phyloP scores from a whole-genome alignment of 1,140 invertebrate genomes.

The Chymomyza costata region DNA sequence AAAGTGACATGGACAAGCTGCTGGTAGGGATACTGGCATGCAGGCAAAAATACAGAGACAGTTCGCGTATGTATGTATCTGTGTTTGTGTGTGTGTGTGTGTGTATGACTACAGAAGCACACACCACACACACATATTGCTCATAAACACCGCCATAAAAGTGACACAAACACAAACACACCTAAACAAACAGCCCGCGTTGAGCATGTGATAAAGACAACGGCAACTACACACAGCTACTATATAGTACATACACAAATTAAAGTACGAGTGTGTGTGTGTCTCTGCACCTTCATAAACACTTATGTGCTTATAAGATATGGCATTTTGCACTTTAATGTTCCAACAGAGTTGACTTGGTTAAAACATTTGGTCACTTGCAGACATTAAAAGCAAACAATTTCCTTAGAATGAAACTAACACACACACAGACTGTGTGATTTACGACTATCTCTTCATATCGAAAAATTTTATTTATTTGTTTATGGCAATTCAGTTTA shows the following conservation, averaged over 20 bases:
- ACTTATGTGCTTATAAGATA: no score
- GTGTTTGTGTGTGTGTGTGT: neutral
- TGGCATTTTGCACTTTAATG: conserved; percentile 36
- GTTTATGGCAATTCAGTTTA: conserved; percentile 20
- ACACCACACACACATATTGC: conserved; percentile 65
- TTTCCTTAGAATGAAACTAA: no score
- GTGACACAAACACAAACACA: conserved; percentile 54
- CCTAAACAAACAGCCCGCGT: conserved; percentile 31
- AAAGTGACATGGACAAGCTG: conserved; percentile 53
- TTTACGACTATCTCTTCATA: no score
- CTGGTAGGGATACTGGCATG: no score
- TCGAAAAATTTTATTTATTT: conserved; percentile 36
- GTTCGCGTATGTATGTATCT: no score
- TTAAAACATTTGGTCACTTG: conserved; percentile 52
- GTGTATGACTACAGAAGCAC: no score
- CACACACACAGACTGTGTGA: no score
- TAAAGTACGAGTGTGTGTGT: no score
- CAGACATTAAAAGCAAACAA: conserved; percentile 23
- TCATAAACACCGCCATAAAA: conserved; percentile 67
- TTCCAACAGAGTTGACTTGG: conserved; percentile 35
- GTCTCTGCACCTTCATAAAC: no score
- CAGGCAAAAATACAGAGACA: no score
- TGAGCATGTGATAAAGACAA: conserved; percentile 60
- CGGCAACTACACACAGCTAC: conserved; percentile 23
- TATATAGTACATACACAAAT: conserved; percentile 19